These are phyloP conservation scores for Genyomyrus donnyi DNA, from an alignment of 2,113 vertebrate species.

Conservation along the genomic window DNA sequence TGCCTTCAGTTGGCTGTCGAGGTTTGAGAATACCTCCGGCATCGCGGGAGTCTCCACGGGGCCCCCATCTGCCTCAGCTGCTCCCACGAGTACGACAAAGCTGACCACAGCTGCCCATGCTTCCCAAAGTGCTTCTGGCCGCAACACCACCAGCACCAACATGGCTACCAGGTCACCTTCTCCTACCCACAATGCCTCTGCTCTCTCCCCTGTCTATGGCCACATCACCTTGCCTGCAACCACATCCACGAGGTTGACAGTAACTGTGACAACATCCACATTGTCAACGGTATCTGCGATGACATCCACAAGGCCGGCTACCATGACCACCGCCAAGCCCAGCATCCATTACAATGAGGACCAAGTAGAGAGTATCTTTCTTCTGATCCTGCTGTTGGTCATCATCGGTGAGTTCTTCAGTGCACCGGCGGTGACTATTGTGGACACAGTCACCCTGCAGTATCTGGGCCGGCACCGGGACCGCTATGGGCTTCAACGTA, in stretches of 20 bases:
- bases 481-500: conserved; percentile 89
- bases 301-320: conserved; percentile 17
- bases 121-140: background rate
- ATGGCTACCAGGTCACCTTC: background rate
- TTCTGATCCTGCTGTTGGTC: conserved; percentile 85
- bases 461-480: conserved; percentile 86
- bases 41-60: conserved; percentile 6
- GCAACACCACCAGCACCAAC: background rate
- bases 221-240: background rate
- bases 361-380: conserved; percentile 83
- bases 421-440: conserved; percentile 89
- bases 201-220: conserved; percentile 11
- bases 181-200: background rate
- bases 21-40: conserved; percentile 17
- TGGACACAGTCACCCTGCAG: conserved; percentile 91
- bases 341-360: conserved; percentile 59
- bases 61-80: background rate
- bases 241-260: conserved; percentile 3
- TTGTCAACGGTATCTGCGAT: conserved; percentile 25
- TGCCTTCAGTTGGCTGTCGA: background rate
- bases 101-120: background rate
- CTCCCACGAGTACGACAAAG: conserved; percentile 15
- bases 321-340: background rate
- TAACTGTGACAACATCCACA: conserved; percentile 20
- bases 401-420: conserved; percentile 97